These are phyloP conservation scores for Caradrina clavipalpis DNA, from an alignment of 2,888 invertebrate genomes.

Conservation along the genomic window DNA sequence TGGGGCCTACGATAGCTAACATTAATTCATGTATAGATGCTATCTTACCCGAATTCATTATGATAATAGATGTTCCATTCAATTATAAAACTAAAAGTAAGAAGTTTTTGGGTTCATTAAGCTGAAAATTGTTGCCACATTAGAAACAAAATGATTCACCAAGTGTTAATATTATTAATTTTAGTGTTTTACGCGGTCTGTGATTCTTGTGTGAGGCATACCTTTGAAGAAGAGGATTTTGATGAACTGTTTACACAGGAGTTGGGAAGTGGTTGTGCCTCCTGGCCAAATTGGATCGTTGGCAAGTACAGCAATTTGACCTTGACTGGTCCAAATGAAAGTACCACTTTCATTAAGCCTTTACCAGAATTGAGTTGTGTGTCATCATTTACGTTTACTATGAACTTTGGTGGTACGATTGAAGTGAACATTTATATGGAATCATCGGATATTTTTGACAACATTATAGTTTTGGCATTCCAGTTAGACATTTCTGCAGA, in stretches of 20 bases:
- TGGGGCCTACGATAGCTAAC: no score
- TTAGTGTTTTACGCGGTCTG: constrained; percentile 57
- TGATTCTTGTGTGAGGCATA: constrained; percentile 67
- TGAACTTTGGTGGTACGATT: constrained; percentile 1
- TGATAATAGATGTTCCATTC: no score
- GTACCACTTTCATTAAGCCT: constrained; percentile 68
- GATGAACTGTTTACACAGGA: constrained; percentile 66
- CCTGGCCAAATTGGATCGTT: constrained; percentile 62
- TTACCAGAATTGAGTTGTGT: constrained; percentile 15
- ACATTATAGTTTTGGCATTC: constrained; percentile 64
- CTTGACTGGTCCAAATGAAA: constrained; percentile 61
- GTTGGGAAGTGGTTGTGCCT: constrained; percentile 61
- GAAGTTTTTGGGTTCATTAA: constrained; percentile 7
- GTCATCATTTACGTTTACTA: constrained; percentile 26
- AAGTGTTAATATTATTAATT: constrained; percentile 49
- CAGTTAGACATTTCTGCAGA: background rate
- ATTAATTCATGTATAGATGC: no score
- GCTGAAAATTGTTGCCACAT: constrained; percentile 33
- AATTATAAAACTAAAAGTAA: no score
- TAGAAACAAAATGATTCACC: constrained; percentile 53
- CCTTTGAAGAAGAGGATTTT: constrained; percentile 69
- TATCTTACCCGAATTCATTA: no score
- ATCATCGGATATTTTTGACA: constrained; percentile 44
- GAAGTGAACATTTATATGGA: constrained; percentile 31
- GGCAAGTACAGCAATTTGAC: constrained; percentile 39